Evolutionary conservation across 2,797 vertebrate genomes (phyloP), one percentile per base, ranked within the genome.

Genomic region (Gephyroberyx darwinii): DNA sequence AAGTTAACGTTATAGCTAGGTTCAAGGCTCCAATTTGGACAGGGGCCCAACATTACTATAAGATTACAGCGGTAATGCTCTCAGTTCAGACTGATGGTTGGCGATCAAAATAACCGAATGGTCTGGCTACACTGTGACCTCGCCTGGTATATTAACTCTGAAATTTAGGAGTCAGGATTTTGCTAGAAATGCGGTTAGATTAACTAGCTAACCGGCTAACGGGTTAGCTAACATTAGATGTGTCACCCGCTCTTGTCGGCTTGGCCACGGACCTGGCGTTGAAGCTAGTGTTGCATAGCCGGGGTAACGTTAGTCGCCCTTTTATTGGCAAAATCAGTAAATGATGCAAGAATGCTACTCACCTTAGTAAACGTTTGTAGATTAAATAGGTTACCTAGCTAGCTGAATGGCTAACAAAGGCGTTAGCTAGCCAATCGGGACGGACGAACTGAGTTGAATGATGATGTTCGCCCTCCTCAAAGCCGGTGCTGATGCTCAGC

Each of bases 401-500:
- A 54, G 51, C 81, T 66, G n/a, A 80, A 83, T 4, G 45, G 16
- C 45, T 22, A 60, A 81, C 56, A 45, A 74, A 66, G 20, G 22
- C 14, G 54, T 5, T 2, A 8, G n/a, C 0, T 1, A 19, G 13
- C 37, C 8, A 62, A 33, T 47, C 54, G 19, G 51, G 75, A 48
- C 37, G 79, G 35, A 53, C 60, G 48, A 43, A 52, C 22, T 62
- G 67, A 31, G n/a, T 8, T 43, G 48, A 47, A 70, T 54, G 48
- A 52, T 62, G 48, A 66, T 77, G 82, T 20, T 84, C 67, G 54
- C 41, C 12, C 74, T 79, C 41, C 74, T 81, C 65, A 16, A 6
- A 83, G 84, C 88, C 85, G 84, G 87, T 82, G 84, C 80, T 68
- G 86, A 83, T 78, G 78, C 63, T 71, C 65, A 45, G 67, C 75